Evolutionary conservation across 2,797 vertebrate species (phyloP), one percentile per base, ranked within the genome.

Genomic region (Poeciliopsis turneri): DNA sequence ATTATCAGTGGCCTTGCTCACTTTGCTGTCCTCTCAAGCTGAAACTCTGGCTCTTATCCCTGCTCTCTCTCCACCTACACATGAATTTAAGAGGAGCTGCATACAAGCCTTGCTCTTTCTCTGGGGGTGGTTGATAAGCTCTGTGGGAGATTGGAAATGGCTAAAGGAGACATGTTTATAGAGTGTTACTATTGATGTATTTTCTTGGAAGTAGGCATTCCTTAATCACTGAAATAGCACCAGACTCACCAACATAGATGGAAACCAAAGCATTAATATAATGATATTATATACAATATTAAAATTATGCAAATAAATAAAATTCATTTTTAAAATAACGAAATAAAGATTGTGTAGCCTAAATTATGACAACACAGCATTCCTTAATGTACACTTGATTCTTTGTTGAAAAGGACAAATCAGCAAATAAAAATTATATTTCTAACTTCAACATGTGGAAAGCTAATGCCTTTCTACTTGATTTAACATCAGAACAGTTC

Each of bases 1-100:
- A 76, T 61, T 70, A 68, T 30, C 77, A 59, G 66, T 33, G 18
- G 33, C 72, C 46, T 8, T 59, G 55, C 23, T 83, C 76, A 85
- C 83, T 55, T 74, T 74, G 53, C 64, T 78, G 76, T 77, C 45
- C 72, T 76, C 78, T 82, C 68, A 66, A 81, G 78, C 85, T 75
- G 81, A 70, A 75, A 61, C 20, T 74, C 77, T 30, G 12, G n/a
- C 82, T 83, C 75, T 82, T 33, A 49, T 76, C 79, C 55, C 77
- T 77, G 47, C 72, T 73, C 72, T 77, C 83, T 83, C 73, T 68
- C 82, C 78, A 36, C 88, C 88, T 74, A 86, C 89, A 84, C 86
- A 82, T 53, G 25, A 41, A 81, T 77, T 82, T 76, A 45, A 43
- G 75, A 75, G 78, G 1, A 72, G 72, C 41, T 82, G 79, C 86